Evolutionary conservation across 1,140 invertebrate genomes (phyloP).

Genomic region (Pseudachorutes palmiensis): DNA sequence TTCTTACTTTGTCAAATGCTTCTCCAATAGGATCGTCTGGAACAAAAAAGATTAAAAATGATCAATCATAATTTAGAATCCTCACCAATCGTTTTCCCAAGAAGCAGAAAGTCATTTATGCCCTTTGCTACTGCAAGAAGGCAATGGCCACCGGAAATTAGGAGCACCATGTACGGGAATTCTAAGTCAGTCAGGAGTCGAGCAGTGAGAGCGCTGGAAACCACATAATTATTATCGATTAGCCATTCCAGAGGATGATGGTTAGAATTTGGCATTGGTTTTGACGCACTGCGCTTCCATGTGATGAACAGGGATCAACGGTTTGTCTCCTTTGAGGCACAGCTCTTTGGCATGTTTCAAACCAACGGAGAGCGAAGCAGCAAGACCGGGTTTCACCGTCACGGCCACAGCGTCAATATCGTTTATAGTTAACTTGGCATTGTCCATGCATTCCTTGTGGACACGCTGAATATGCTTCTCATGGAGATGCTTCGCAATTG

Average conservation of each 20-base stretch:
- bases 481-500: constrained; percentile 73
- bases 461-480: constrained; percentile 64
- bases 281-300: constrained; percentile 78
- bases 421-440: constrained; percentile 56
- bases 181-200: constrained; percentile 64
- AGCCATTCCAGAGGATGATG: too few species aligned
- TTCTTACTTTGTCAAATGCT: constrained; percentile 73
- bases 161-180: constrained; percentile 76
- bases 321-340: constrained; percentile 59
- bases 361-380: constrained; percentile 70
- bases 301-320: constrained; percentile 92
- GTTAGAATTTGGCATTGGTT: too few species aligned
- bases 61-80: too few species aligned
- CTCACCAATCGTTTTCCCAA: constrained; percentile 72
- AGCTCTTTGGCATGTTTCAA: constrained; percentile 74
- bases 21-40: constrained; percentile 83
- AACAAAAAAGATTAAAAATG: too few species aligned
- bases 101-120: constrained; percentile 65
- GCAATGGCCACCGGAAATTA: constrained; percentile 89
- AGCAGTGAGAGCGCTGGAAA: constrained; percentile 62
- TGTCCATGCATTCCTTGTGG: constrained; percentile 58
- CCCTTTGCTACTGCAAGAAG: constrained; percentile 66
- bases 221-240: constrained; percentile 6
- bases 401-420: constrained; percentile 84
- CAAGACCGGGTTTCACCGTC: constrained; percentile 77